Evolutionary conservation across 92 coral and sea anemone species (phyloP), one percentile per base, ranked within the genome.

Genomic region (Phymanthus crucifer): DNA sequence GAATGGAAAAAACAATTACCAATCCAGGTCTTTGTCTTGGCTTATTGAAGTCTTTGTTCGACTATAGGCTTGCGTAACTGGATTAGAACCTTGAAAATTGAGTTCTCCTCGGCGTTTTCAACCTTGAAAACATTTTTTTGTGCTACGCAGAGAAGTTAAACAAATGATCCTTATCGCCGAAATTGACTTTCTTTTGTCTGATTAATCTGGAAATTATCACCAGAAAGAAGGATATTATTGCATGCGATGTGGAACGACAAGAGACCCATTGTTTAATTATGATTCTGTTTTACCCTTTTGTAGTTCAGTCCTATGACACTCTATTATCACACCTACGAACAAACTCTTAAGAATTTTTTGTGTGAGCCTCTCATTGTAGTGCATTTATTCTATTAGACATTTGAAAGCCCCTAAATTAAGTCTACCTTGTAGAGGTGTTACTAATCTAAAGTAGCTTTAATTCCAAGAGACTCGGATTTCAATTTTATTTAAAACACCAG

Each of bases 151-250:
- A 72, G 10, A n/a, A 27, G 18, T 34, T n/a, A 7, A 72, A 72
- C 61, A 72, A 72, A 72, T 19, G 48, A 33, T 21, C 80, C 58
- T 76, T 54, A 32, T 37, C 29, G 1, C 13, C n/a, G 31, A 74
- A 74, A 74, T 74, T 47, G 61, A n/a, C 78, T 74, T 76, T 52
- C 70, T 33, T 76, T 76, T 76, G 80, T 76, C 23, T n/a, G n/a
- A 11, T 29, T 76, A 56, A 76, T 76, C 80, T 56, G 36, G 24
- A 36, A 33, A 76, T 76, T 56, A 76, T 76, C 80, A 36, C 80
- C 50, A 58, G 21, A 58, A 43, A 33, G 70, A 58, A 36, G 4
- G 80, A 76, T 76, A 76, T 43, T 43, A 11, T 33, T 57, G 66
- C 66, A 76, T 19, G 80, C 33, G 80, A 76, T 76, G 34, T 14